Evolutionary conservation across 2,888 invertebrate genomes (phyloP), one percentile per base, ranked within the genome.

Genomic region (Oligia strigilis): DNA sequence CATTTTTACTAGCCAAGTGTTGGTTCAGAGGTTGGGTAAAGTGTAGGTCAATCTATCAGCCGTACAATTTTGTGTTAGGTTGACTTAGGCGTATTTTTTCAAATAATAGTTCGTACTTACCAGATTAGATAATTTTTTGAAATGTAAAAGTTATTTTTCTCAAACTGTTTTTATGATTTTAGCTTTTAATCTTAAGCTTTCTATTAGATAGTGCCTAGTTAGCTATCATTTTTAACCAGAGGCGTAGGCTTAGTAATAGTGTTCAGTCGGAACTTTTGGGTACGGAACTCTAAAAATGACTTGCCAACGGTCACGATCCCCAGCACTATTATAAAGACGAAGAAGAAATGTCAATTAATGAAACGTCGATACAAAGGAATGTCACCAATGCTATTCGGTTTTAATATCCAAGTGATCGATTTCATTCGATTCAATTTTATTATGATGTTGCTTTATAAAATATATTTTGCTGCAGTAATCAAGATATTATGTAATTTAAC

Each of bases 321-420:
- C 11, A 23, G 29, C 8, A 14, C 0, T 49, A 9, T 17, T 9
- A 19, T 3, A 52, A 43, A 49, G 14, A 9, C 14, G 11, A 36
- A 19, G 14, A 14, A 14, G 0, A 77, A 19, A 13, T 46, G 46
- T 66, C 70, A 81, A 66, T 66, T 29, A 71, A 29, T 36, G 0
- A 73, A 52, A 52, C 17, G 49, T 52, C 43, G 52, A 14, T 43
- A 49, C 23, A 60, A 46, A 72, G 19, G 8, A 62, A 62, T 78
- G 60, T 72, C 62, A 83, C 55, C 55, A 64, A 43, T 64, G 19
- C 17, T 58, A 79, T 84, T 52, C 11, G 23, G 29, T 49, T 14
- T 65, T 55, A 58, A 49, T 49, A 65, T 23, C 1, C 8, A 66
- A 93, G 92, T 0, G 17, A 90, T 9, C 84, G 6, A 43, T 90